A percentile compares a stretch with the other conserved stretches of the same genome.
Conservation (phyloP, 2,888 invertebrate genomes). For the Apodemia duryi region DNA sequence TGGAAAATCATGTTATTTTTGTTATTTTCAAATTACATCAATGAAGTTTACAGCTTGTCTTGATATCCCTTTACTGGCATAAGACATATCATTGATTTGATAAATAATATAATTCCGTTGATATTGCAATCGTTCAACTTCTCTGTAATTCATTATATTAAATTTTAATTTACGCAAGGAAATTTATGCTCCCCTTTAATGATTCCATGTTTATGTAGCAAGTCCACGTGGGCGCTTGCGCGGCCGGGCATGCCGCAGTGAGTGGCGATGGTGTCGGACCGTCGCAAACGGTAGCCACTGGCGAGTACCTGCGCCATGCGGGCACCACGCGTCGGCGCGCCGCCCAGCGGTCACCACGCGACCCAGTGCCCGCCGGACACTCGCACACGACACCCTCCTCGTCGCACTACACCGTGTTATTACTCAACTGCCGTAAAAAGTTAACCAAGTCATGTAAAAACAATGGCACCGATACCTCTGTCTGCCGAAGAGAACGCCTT, state of each 20-base stretch:
- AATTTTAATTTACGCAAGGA: background rate
- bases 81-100: background rate
- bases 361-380: constrained; percentile 25
- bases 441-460: constrained; percentile 33
- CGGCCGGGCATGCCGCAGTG: constrained; percentile 41
- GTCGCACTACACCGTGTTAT: constrained; percentile 7
- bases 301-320: constrained; percentile 9
- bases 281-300: constrained; percentile 15
- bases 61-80: background rate
- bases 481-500: constrained; percentile 48
- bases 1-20: too few relatives aligned
- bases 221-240: constrained; percentile 49
- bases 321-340: constrained; percentile 37
- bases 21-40: too few relatives aligned
- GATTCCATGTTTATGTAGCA: constrained; percentile 28
- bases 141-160: too few relatives aligned
- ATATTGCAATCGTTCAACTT: too few relatives aligned
- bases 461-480: constrained; percentile 52
- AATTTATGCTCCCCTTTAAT: constrained; percentile 12
- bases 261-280: constrained; percentile 18
- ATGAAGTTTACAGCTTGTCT: too few relatives aligned
- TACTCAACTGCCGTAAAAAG: too few relatives aligned
- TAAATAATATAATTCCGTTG: too few relatives aligned
- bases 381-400: constrained; percentile 4
- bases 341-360: constrained; percentile 17